Evolutionary conservation across 2,797 vertebrate genomes (phyloP), one percentile per base, ranked within the genome.

Genomic region (Simalia tracyae): DNA sequence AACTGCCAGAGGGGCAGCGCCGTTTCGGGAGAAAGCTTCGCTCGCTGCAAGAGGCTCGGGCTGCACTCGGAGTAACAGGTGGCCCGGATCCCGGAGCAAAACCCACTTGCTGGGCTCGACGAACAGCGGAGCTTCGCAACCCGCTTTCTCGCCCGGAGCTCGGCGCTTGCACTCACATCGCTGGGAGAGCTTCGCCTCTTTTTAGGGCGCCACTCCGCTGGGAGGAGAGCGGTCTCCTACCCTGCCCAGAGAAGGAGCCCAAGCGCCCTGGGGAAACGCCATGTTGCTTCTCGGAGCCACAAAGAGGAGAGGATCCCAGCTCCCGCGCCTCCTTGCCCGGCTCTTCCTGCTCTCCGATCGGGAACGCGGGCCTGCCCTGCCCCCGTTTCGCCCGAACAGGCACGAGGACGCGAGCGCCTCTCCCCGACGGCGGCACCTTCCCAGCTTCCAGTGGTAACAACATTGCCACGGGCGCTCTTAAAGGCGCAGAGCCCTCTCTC

Each of bases 401-500:
- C 61, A 42, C 87, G 19, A 31, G 31, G 50, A 86, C n/a, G 28
- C 28, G 36, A n/a, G 91, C 84, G 90, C 11, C 87, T 91, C 90
- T 54, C 60, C 31, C 89, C 11, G 61, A 54, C 63, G 11, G 76
- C 42, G 22, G 56, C 91, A 42, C 63, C 88, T 91, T 91, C 87
- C 64, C 84, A 12, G 92, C 89, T 89, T n/a, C 0, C 26, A 85
- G 85, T 66, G 1, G 22, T 7, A 50, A n/a, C 64, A 24, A 72
- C 94, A 42, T 88, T 14, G 85, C 86, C 54, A 46, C 7, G 4
- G 66, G 46, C 64, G 86, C 66, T 89, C 93, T 96, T 95, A 96
- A 96, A 96, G 95, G 36, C 17, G 56, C 63, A 87, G 66, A 17
- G 54, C 84, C 93, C 76, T 92, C 60, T 64, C 85, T 90, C 46